phyloP scores from a whole-genome alignment of 2,113 vertebrate genomes.

The Progne subis region DNA sequence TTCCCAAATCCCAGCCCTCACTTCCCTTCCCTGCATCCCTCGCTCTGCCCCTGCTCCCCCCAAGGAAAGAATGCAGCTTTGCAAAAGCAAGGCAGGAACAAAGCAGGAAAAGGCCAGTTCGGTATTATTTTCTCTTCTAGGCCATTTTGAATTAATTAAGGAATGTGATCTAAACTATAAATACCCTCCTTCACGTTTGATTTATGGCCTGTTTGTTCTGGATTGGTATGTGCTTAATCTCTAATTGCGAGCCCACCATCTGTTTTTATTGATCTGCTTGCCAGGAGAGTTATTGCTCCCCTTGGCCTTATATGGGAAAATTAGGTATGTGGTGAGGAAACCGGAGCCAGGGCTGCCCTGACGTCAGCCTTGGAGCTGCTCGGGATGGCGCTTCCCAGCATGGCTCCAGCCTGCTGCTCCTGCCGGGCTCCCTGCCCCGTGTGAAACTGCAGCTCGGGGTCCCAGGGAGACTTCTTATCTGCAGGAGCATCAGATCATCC shows the following conservation, averaged over 20 bases:
- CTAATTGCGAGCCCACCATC: conserved; percentile 78
- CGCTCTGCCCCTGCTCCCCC: conserved; percentile 4
- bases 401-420: background rate
- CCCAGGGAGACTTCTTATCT: background rate
- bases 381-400: background rate
- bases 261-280: conserved; percentile 72
- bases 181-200: conserved; percentile 68
- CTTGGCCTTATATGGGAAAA: conserved; percentile 83
- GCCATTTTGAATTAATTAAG: conserved; percentile 72
- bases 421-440: background rate
- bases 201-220: conserved; percentile 78
- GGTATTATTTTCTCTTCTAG: conserved; percentile 62
- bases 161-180: conserved; percentile 78
- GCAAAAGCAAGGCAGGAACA: conserved; percentile 49
- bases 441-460: background rate
- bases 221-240: conserved; percentile 77
- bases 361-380: conserved; percentile 26
- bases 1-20: background rate
- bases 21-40: background rate
- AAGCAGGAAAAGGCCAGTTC: conserved; percentile 64
- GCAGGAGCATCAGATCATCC: background rate
- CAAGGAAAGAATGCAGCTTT: conserved; percentile 62
- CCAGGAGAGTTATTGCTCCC: conserved; percentile 70
- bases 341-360: conserved; percentile 1
- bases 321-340: conserved; percentile 68